phyloP scores from a whole-genome alignment of 1,140 invertebrate genomes.

The Drosophila burlai region DNA sequence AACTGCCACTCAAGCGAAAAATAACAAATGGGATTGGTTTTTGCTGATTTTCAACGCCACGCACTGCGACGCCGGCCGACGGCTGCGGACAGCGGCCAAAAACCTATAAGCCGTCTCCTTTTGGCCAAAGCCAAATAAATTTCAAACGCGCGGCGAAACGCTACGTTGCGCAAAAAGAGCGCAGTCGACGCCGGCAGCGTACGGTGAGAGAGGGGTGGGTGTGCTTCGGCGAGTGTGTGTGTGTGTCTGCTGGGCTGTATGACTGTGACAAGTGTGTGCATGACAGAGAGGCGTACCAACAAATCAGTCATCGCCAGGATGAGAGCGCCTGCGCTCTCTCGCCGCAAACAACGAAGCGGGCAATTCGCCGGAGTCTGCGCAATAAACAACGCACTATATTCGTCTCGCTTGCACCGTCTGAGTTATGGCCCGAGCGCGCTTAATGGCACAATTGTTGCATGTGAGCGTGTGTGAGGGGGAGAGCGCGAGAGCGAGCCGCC shows the following conservation, averaged over 20 bases:
- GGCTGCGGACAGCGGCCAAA: slow-evolving; percentile 58
- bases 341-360: slow-evolving; percentile 9
- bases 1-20: slow-evolving; percentile 85
- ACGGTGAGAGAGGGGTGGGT: slow-evolving; percentile 19
- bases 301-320: slow-evolving; percentile 80
- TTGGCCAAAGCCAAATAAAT: slow-evolving; percentile 85
- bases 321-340: slow-evolving; percentile 71
- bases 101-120: slow-evolving; percentile 85
- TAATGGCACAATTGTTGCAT: slow-evolving; percentile 85
- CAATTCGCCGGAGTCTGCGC: slow-evolving; percentile 57
- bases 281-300: slow-evolving; percentile 85
- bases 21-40: slow-evolving; percentile 86
- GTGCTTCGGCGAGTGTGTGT: slow-evolving; percentile 4
- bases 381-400: slow-evolving; percentile 27
- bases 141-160: slow-evolving; percentile 74
- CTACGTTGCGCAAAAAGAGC: slow-evolving; percentile 74
- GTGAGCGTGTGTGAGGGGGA: slow-evolving; percentile 25
- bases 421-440: slow-evolving; percentile 51
- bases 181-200: slow-evolving; percentile 26
- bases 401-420: slow-evolving; percentile 55
- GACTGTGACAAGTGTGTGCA: slow-evolving; percentile 79
- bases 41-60: slow-evolving; percentile 84
- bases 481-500: slow-evolving; percentile 28
- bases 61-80: slow-evolving; percentile 44
- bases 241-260: not conserved